phyloP scores from a whole-genome alignment of 1,140 invertebrate species.

The Dendroctonus ponderosae region DNA sequence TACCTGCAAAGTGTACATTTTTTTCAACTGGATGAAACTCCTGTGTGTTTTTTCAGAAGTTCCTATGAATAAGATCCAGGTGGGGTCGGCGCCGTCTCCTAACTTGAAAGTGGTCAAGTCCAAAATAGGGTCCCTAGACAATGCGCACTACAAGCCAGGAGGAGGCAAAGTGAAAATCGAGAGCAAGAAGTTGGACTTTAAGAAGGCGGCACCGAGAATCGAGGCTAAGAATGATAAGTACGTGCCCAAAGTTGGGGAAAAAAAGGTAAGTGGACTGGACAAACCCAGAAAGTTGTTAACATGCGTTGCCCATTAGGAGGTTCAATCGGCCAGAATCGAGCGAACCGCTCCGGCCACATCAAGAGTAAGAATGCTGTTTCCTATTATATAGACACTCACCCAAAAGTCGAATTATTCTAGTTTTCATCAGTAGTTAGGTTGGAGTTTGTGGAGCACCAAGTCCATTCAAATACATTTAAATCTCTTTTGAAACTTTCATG shows the following conservation, averaged over 20 bases:
- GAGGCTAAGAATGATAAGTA: constrained; percentile 91
- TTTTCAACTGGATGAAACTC: neutral
- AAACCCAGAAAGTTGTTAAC: neutral
- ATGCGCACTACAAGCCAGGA: constrained; percentile 85
- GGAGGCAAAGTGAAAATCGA: constrained; percentile 91
- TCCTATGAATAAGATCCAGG: constrained; percentile 92
- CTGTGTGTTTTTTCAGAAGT: constrained; percentile 59
- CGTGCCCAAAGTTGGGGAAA: constrained; percentile 82
- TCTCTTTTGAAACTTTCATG: neutral
- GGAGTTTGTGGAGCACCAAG: too few relatives aligned
- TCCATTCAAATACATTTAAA: neutral
- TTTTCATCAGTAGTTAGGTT: too few relatives aligned
- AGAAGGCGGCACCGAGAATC: constrained; percentile 76
- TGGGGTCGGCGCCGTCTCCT: constrained; percentile 84
- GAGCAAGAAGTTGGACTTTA: constrained; percentile 79
- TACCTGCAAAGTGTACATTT: neutral
- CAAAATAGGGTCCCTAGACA: constrained; percentile 93
- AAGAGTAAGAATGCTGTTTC: constrained; percentile 5
- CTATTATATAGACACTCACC: neutral
- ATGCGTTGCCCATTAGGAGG: neutral
- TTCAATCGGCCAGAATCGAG: constrained; percentile 6
- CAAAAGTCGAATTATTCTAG: too few relatives aligned
- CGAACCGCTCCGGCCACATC: neutral
- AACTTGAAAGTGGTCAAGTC: constrained; percentile 88
- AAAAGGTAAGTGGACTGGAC: constrained; percentile 68